Conservation (phyloP, 2,797 vertebrate genomes). For the Tarsius wallacei region DNA sequence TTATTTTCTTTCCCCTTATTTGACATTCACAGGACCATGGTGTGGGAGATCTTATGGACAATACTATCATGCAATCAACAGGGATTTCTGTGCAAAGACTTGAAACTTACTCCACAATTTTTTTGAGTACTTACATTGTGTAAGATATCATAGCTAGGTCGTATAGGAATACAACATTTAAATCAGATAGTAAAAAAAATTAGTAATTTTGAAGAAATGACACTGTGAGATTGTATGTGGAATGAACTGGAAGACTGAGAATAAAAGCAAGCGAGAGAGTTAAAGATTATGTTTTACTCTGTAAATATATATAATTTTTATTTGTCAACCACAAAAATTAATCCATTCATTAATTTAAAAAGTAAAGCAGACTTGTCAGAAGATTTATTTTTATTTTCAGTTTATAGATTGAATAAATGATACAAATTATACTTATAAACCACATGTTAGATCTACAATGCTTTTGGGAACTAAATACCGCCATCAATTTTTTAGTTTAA, state of each 20-base stretch:
- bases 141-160: not conserved
- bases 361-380: not conserved
- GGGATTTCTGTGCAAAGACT: not conserved
- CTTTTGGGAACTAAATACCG: slow-evolving; percentile 12
- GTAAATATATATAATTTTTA: not conserved
- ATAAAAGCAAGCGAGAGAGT: not conserved
- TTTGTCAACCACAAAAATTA: not conserved
- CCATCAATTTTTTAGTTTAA: not conserved
- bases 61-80: no score
- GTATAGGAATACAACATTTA: no score
- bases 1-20: not conserved
- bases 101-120: not conserved
- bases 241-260: not conserved
- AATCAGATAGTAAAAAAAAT: not conserved
- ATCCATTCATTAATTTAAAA: not conserved
- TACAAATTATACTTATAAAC: not conserved
- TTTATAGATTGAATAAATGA: not conserved
- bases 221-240: not conserved
- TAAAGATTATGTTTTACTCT: not conserved
- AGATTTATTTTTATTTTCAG: not conserved
- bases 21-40: not conserved
- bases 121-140: not conserved
- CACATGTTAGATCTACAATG: not conserved
- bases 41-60: not conserved
- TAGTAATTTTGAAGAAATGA: not conserved